Evolutionary conservation across 35 echinoderm and acorn worm genomes (phyloP).

Genomic region (Apostichopus japonicus): DNA sequence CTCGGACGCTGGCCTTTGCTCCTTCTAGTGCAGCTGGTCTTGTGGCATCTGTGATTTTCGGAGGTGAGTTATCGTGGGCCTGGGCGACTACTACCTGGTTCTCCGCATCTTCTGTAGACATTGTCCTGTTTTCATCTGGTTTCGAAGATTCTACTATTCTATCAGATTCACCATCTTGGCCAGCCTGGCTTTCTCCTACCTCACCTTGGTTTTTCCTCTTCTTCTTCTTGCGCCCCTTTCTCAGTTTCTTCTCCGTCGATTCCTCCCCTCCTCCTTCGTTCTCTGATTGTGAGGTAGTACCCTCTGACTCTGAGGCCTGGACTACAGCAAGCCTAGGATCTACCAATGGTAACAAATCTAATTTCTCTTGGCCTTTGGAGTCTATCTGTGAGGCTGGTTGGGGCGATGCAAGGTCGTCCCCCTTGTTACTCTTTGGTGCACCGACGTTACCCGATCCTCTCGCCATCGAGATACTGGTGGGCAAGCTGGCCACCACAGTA

Average conservation of each 20-base stretch:
- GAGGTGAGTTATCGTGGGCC: background rate
- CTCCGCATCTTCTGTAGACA: background rate
- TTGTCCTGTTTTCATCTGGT: background rate
- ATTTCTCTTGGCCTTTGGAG: background rate
- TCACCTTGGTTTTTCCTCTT: background rate
- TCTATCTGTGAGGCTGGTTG: background rate
- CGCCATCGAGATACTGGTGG: background rate
- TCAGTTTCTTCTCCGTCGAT: background rate
- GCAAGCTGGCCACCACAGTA: background rate
- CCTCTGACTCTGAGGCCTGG: conserved; percentile 42
- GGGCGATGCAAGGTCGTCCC: background rate
- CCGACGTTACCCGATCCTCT: background rate
- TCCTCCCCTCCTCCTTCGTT: conserved; percentile 46
- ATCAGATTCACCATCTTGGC: background rate
- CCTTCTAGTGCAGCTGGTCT: background rate
- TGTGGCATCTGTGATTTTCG: background rate
- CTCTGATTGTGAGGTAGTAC: conserved; percentile 51
- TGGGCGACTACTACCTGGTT: background rate
- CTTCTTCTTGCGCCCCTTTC: conserved; percentile 16
- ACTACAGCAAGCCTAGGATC: background rate
- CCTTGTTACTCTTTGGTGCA: background rate
- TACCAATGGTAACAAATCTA: background rate
- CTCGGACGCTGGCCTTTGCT: background rate
- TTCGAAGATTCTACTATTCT: background rate
- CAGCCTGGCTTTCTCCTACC: background rate